Conservation (phyloP, 2,888 invertebrate species). For the Lathronympha strigana region DNA sequence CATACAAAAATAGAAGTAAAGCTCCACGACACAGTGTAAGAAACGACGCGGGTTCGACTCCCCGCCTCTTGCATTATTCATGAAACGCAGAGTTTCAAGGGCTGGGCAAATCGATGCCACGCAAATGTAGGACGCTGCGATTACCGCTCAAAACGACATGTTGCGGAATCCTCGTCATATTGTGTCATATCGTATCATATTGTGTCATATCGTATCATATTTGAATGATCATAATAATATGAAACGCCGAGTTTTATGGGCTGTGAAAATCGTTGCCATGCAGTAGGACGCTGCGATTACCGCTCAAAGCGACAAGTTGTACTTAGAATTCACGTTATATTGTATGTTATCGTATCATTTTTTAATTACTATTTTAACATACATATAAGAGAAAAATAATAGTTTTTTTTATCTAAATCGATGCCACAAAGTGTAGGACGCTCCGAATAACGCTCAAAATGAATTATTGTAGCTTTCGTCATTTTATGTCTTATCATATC, state of each 20-base stretch:
- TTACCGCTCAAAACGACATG: not conserved
- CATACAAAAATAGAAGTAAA: slow-evolving; percentile 1
- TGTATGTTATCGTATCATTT: not conserved
- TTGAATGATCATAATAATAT: not conserved
- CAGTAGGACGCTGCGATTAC: not conserved
- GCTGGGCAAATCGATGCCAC: slow-evolving; percentile 38
- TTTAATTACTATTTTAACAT: not conserved
- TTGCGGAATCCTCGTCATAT: not conserved
- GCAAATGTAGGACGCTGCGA: slow-evolving; percentile 27
- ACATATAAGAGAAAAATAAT: too few species aligned
- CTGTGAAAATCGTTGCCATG: not conserved
- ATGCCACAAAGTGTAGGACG: too few species aligned
- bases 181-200: not conserved
- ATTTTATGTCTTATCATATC: too few species aligned
- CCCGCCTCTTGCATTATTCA: slow-evolving; percentile 34
- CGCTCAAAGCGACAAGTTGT: not conserved
- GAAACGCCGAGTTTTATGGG: not conserved
- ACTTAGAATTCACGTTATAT: too few species aligned
- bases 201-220: not conserved
- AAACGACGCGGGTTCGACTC: slow-evolving; percentile 31
- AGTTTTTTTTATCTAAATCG: too few species aligned
- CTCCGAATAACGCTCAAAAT: too few species aligned
- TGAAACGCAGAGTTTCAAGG: slow-evolving; percentile 37
- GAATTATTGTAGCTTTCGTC: too few species aligned
- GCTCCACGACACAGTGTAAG: slow-evolving; percentile 22